Conservation (phyloP, 2,113 vertebrate genomes). For the Coturnix japonica region DNA sequence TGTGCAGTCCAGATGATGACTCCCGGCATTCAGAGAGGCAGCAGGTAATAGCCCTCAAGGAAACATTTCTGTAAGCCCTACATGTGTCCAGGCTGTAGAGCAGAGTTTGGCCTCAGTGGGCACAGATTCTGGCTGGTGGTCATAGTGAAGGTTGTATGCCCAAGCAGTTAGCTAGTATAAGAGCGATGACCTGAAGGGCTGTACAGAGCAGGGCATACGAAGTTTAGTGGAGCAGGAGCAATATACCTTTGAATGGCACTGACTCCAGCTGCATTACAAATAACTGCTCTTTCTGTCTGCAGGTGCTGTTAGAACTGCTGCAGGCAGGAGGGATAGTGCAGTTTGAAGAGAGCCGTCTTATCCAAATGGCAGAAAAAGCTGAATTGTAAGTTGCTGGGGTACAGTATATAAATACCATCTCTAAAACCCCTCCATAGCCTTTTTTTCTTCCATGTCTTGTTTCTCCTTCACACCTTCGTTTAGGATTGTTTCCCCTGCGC, state of each 20-base stretch:
- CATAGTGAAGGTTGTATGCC: background rate
- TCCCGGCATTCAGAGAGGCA: slow-evolving; percentile 95
- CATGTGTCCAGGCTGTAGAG: background rate
- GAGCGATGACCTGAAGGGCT: background rate
- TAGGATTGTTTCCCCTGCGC: background rate
- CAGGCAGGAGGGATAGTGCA: slow-evolving; percentile 95
- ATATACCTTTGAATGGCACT: background rate
- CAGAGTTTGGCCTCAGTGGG: background rate
- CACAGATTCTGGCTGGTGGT: fast-evolving
- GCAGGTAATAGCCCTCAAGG: slow-evolving; percentile 81
- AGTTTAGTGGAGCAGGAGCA: background rate
- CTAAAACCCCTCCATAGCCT: background rate
- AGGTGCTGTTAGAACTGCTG: slow-evolving; percentile 95
- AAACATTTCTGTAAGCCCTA: background rate
- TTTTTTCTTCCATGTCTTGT: background rate
- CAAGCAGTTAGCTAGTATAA: background rate
- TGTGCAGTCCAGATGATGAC: slow-evolving; percentile 94
- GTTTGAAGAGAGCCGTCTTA: slow-evolving; percentile 90
- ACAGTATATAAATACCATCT: background rate
- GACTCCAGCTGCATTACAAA: background rate
- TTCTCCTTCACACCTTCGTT: background rate
- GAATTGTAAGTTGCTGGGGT: slow-evolving; percentile 87
- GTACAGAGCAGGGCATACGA: background rate
- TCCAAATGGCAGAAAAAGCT: slow-evolving; percentile 92
- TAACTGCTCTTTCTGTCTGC: slow-evolving; percentile 27